Base-by-base conservation (phyloP, 2,888 invertebrate genomes). In the Mycalesis mineus region DNA sequence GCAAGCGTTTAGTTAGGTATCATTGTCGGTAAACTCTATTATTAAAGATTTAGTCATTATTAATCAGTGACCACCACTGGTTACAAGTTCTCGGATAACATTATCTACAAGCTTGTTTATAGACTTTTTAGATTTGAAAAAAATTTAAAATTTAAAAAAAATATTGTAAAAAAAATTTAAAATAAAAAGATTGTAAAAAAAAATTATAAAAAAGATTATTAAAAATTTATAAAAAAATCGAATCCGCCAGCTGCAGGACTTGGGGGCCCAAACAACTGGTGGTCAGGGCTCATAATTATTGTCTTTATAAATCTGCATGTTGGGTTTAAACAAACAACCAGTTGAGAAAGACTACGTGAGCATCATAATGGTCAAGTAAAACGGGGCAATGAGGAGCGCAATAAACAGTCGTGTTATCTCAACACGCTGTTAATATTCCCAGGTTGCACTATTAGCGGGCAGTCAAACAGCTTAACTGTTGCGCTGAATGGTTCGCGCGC, bases 391-490 rank as follows among this genome's bases (percentile, higher is more conserved):
- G 40, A 22, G 31, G 36, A 52, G 17, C 44, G 50, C 36, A 36
- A 39, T 60, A 62, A 62, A 52, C 48, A 48, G 51, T 55, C 44
- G 44, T 40, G 49, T 49, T 52, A 51, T 60, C 56, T 57, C 48
- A 48, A 51, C 57, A 57, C 53, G 51, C 56, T 57, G 59, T 62
- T 59, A 59, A 62, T 59, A 31, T 22, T 36, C 17, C 48, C 47
- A 60, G 44, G 62, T 62, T 57, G 57, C 57, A 55, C 58, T 62
- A 57, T 63, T 73, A 78, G 73, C 70, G 69, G 65, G 64, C 70
- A 71, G 79, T 75, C 82, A 80, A 84, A 75, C 69, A 71, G 69
- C 69, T 74, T 75, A 79, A 81, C 79, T 68, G 82, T 80, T 73
- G 68, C 55, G 63, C 54, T 50, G 48, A 53, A 40, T 47, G 50